Base-by-base conservation (phyloP, 2,113 vertebrate species). In the Cyprinus carpio region DNA sequence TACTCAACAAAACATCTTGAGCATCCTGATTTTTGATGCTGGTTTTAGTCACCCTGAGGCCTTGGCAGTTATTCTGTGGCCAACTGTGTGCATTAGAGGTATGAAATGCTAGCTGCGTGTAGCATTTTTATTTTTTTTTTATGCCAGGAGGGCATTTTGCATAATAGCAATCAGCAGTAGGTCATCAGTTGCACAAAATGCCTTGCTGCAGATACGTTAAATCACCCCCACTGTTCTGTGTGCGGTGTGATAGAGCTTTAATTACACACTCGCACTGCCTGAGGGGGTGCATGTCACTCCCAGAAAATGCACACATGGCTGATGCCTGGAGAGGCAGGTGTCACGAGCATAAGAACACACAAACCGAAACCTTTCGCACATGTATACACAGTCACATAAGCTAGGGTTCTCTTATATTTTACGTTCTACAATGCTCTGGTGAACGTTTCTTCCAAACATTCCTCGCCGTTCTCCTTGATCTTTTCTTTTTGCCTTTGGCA, bases 391-490 rank as follows among this genome's bases (percentile, higher is more conserved):
- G 25, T 29, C 86, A 51, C 54, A 87, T 34, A 72, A n/a, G 15
- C 27, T 8, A 46, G 31, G 31, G 25, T 62, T 12, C 11, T 43
- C 40, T 27, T 18, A 29, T 18, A 12, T 27, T 51, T 71, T 31
- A 27, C 20, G n/a, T 13, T 69, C 62, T 20, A 4, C 37, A 27
- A 56, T 56, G 9, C 8, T 11, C 62, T 67, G 23, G 29, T 65
- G 69, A 85, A 62, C 54, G 56, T 77, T 62, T 81, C 25, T 40
- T 16, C 62, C 1, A 20, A 9, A 23, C 46, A 43, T 75, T 12
- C 37, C 79, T 34, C 11, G 72, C 51, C 4, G 29, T 58, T 83
- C 84, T 83, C 84, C 84, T 87, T 87, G 84, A 87, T 84, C 84
- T 87, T 72, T 82, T 72, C 67, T 25, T 23, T 29, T 18, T 54